Evolutionary conservation across 64 coral and sea anemone genomes (phyloP).

Genomic region (Montipora foliosa): DNA sequence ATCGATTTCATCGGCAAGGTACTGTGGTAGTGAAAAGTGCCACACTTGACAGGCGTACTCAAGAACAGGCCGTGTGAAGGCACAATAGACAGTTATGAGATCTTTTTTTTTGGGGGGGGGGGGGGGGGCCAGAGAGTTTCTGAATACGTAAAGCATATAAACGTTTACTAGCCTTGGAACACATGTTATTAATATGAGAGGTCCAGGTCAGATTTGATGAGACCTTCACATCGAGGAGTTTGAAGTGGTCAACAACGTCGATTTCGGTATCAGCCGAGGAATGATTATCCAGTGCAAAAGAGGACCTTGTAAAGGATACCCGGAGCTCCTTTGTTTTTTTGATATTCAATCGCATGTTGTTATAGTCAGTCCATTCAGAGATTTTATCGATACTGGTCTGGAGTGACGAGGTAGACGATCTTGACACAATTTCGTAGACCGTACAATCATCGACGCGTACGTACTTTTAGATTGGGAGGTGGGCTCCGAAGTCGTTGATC

Average conservation of each 20-base stretch:
- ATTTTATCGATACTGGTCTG: conserved; percentile 51
- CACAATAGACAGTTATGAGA: conserved; percentile 36
- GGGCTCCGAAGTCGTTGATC: conserved; percentile 26
- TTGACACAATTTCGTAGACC: conserved; percentile 21
- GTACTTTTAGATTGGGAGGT: background rate
- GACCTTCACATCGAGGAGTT: conserved; percentile 66
- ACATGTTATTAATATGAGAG: conserved; percentile 61
- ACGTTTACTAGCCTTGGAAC: conserved; percentile 62
- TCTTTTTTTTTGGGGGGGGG: conserved; percentile 36
- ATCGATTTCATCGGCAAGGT: conserved; percentile 51
- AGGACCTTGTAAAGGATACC: conserved; percentile 49
- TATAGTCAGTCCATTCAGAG: conserved; percentile 54
- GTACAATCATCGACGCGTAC: conserved; percentile 1
- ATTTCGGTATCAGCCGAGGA: conserved; percentile 14
- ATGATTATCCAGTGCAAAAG: conserved; percentile 45
- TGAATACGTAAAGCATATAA: conserved; percentile 56
- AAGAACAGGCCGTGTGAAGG: conserved; percentile 40
- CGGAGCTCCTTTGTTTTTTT: conserved; percentile 60
- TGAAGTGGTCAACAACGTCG: conserved; percentile 26
- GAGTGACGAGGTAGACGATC: conserved; percentile 15
- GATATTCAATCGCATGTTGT: conserved; percentile 71
- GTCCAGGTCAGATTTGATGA: conserved; percentile 67
- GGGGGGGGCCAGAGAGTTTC: conserved; percentile 23
- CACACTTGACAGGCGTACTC: conserved; percentile 56
- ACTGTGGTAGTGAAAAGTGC: conserved; percentile 47